These are phyloP conservation scores for Spodoptera frugiperda DNA, from an alignment of 1,140 invertebrate genomes.

Conservation along the genomic window DNA sequence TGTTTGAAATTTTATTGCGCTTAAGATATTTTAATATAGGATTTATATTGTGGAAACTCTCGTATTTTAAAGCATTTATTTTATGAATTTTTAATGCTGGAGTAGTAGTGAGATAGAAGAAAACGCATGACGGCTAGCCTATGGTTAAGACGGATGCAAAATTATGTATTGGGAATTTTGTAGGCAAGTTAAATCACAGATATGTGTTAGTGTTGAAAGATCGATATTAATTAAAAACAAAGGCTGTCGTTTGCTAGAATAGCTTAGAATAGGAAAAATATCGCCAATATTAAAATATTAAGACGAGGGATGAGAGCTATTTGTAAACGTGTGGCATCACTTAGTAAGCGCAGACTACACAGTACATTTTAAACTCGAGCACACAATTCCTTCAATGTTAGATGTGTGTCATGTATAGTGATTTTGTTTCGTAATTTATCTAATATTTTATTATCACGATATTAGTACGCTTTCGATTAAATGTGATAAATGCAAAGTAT, in stretches of 20 bases:
- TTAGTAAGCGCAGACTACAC: constrained; percentile 11
- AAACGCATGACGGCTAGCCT: background rate
- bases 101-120: background rate
- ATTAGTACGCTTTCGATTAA: constrained; percentile 51
- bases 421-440: constrained; percentile 23
- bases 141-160: constrained; percentile 39
- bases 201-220: constrained; percentile 50
- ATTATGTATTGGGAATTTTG: constrained; percentile 7
- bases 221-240: constrained; percentile 56
- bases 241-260: constrained; percentile 62
- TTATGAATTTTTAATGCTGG: constrained; percentile 11
- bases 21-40: constrained; percentile 35
- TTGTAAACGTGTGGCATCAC: constrained; percentile 29
- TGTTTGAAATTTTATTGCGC: constrained; percentile 42
- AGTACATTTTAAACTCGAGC: background rate
- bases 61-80: constrained; percentile 23
- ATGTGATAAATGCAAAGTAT: constrained; percentile 52
- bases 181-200: constrained; percentile 40
- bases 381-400: constrained; percentile 15
- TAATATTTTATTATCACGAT: constrained; percentile 39
- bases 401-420: constrained; percentile 16
- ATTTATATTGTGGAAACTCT: constrained; percentile 38
- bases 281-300: constrained; percentile 40
- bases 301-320: constrained; percentile 51
- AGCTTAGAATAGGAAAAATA: constrained; percentile 51